Evolutionary conservation across 2,888 invertebrate species (phyloP).

Genomic region (Tenthredo notha): DNA sequence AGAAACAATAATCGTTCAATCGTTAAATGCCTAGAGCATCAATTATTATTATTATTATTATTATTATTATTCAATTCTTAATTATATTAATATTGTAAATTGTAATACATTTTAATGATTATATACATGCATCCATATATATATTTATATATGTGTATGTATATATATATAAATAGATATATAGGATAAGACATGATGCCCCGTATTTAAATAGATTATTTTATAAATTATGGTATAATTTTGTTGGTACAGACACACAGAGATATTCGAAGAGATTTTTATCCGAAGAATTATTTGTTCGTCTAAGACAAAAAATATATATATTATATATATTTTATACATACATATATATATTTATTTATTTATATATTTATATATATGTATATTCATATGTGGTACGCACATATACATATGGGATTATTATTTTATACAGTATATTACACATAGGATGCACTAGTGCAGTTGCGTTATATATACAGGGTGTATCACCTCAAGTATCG

Average conservation of each 20-base stretch:
- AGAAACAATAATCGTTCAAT: slow-evolving; percentile 62
- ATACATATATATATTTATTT: neutral
- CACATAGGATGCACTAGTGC: slow-evolving; percentile 14
- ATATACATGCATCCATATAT: neutral
- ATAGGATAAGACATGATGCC: slow-evolving; percentile 34
- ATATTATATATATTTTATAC: neutral
- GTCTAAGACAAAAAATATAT: slow-evolving; percentile 32
- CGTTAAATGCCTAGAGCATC: slow-evolving; percentile 61
- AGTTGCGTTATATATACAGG: neutral
- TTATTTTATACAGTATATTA: slow-evolving; percentile 29
- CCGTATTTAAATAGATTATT: slow-evolving; percentile 37
- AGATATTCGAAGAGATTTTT: slow-evolving; percentile 8
- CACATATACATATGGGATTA: neutral
- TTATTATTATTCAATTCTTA: slow-evolving; percentile 53
- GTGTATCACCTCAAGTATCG: no score
- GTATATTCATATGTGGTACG: neutral
- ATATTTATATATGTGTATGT: neutral
- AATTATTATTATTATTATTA: slow-evolving; percentile 53
- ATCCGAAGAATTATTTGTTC: slow-evolving; percentile 16
- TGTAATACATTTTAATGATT: slow-evolving; percentile 37
- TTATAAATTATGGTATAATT: neutral
- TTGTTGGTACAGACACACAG: slow-evolving; percentile 41
- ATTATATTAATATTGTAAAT: slow-evolving; percentile 34
- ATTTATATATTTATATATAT: neutral
- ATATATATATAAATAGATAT: neutral